Evolutionary conservation across 2,113 vertebrate genomes (phyloP), one percentile per base, ranked within the genome.

Genomic region (Colaptes auratus): DNA sequence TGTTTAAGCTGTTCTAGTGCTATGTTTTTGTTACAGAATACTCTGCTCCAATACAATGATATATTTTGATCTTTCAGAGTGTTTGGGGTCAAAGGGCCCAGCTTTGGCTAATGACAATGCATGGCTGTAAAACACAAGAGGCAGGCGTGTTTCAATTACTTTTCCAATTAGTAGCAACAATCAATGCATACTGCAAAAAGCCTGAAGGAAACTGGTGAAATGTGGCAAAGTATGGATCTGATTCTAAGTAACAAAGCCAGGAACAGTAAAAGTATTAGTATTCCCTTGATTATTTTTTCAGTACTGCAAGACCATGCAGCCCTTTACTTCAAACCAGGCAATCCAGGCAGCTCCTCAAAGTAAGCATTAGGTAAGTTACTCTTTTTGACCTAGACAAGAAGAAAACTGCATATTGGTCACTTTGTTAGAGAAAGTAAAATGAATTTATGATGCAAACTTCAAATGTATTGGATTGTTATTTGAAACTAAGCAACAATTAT

Each of bases 101-200:
- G 69, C 89, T 92, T 94, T 59, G 83, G 88, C 87, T 97, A 96
- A 97, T 95, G 96, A 94, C 77, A 92, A 30, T 75, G 90, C 82
- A 86, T 24, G 91, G 91, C 82, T 88, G 63, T 82, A 94, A 92
- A 95, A 96, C 59, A 86, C 56, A 88, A 96, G 85, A 95, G 75
- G 76, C 73, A 86, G 86, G 78, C 80, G 31, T 90, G 86, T 96
- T 95, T 91, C 96, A 96, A 95, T 97, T 96, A 96, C 88, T 94
- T 92, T 95, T 91, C 96, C 96, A 97, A 96, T 97, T 97, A 98
- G 96, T 10, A 95, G 66, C 78, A 95, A 81, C 82, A 94, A 97
- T 96, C 93, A 96, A 96, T 97, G 84, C 20, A 44, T 48, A 70
- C 64, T 94, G 80, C 61, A 93, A 92, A 94, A 94, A 93, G 95